A percentile compares a stretch with the other conserved stretches of the same genome.
Conservation (phyloP, 2,888 invertebrate species). For the Deilephila porcellus region DNA sequence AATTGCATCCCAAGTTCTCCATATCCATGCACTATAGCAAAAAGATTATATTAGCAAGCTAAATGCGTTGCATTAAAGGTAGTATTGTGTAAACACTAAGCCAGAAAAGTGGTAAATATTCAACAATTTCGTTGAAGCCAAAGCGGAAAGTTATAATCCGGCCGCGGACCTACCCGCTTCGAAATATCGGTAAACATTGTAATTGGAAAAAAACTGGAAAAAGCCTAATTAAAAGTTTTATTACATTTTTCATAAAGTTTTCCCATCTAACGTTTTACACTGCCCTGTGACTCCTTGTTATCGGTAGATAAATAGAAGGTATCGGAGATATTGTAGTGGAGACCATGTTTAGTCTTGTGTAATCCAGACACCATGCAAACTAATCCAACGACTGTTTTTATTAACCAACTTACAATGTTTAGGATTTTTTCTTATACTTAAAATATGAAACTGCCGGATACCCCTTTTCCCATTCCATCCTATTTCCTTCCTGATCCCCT, state of each 20-base stretch:
- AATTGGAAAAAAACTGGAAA: conserved; percentile 46
- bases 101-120: conserved; percentile 43
- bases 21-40: no score
- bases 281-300: conserved; percentile 30
- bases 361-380: no score
- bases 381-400: no score
- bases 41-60: neutral
- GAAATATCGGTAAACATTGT: conserved; percentile 48
- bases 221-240: conserved; percentile 58
- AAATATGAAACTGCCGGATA: no score
- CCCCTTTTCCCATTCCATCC: no score
- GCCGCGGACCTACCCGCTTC: conserved; percentile 32
- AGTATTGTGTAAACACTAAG: conserved; percentile 11
- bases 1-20: no score
- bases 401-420: no score
- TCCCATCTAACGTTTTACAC: conserved; percentile 41
- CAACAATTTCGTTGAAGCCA: conserved; percentile 39
- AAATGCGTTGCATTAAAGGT: conserved; percentile 26
- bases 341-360: no score
- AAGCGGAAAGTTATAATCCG: conserved; percentile 45
- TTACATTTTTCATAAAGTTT: conserved; percentile 51
- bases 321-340: neutral
- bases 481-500: no score
- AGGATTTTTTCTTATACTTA: no score
- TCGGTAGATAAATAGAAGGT: neutral